Percentiles rank a stretch among this genome's conserved stretches.
Conservation (phyloP, 2,113 vertebrate genomes). For the Colossoma macropomum region DNA sequence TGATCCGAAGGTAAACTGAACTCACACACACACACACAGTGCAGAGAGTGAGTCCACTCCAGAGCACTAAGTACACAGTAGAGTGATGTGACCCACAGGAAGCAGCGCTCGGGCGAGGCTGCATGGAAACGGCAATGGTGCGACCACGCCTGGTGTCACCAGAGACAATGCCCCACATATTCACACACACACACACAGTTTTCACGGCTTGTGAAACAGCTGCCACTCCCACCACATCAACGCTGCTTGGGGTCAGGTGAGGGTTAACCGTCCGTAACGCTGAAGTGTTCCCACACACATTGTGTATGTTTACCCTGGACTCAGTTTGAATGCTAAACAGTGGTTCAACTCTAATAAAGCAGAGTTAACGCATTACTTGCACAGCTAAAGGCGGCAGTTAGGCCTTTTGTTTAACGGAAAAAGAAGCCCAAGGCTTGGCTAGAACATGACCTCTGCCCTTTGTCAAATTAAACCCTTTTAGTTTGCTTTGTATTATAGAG, state of each 20-base stretch:
- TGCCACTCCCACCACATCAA: constrained; percentile 16
- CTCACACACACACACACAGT: constrained; percentile 54
- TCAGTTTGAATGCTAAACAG: constrained; percentile 25
- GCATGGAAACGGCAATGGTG: constrained; percentile 20
- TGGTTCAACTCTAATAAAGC: not conserved
- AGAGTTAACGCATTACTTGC: not conserved
- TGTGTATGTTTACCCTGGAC: constrained; percentile 5
- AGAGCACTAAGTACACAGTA: constrained; percentile 65
- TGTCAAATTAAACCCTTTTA: too few species aligned
- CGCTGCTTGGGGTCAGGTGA: constrained; percentile 41
- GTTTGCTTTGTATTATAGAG: too few species aligned
- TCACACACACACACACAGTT: constrained; percentile 41
- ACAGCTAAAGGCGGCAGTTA: not conserved
- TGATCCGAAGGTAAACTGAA: constrained; percentile 31
- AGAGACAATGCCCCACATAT: constrained; percentile 24
- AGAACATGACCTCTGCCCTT: too few species aligned
- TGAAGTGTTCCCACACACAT: not conserved
- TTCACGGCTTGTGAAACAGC: constrained; percentile 30
- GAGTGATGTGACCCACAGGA: constrained; percentile 34
- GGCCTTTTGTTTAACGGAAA: too few species aligned
- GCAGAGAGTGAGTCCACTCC: not conserved
- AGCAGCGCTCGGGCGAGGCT: constrained; percentile 21
- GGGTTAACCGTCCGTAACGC: constrained; percentile 35
- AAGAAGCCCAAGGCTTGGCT: too few species aligned
- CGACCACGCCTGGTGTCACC: constrained; percentile 15